These are phyloP conservation scores for Pogona vitticeps DNA, from an alignment of 2,113 vertebrate genomes.

Conservation along the genomic window DNA sequence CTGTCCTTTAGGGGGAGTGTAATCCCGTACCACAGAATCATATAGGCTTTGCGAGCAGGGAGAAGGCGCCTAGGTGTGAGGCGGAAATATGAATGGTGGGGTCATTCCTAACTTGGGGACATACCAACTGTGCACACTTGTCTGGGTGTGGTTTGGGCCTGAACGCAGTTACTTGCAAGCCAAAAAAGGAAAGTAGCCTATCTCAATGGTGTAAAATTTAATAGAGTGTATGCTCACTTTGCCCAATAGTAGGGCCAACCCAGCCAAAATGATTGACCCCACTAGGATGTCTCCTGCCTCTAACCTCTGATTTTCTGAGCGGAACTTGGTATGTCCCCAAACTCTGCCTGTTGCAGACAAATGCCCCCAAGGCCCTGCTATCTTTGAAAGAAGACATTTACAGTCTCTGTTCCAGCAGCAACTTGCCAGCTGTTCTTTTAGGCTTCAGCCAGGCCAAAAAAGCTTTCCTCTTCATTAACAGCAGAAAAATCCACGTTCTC, in stretches of 20 bases:
- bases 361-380: not conserved
- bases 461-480: not conserved
- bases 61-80: too few relatives aligned
- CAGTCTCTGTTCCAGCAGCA: not conserved
- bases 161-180: too few relatives aligned
- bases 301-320: not conserved
- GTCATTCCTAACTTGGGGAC: too few relatives aligned
- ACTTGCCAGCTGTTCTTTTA: not conserved
- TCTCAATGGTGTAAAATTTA: too few relatives aligned
- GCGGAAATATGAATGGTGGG: too few relatives aligned
- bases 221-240: not conserved
- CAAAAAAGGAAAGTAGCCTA: too few relatives aligned
- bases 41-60: too few relatives aligned
- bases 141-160: too few relatives aligned
- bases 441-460: not conserved
- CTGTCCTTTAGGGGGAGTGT: too few relatives aligned
- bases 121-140: too few relatives aligned
- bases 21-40: too few relatives aligned
- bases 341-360: not conserved
- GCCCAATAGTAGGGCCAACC: not conserved
- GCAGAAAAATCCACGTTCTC: not conserved
- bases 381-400: not conserved
- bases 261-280: not conserved
- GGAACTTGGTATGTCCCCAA: not conserved
- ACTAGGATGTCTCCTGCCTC: not conserved